Percentiles rank a stretch among this genome's conserved stretches.
Evolutionary conservation across 2,113 vertebrate species (phyloP).

Genomic region (Sceloporus tristichus): DNA sequence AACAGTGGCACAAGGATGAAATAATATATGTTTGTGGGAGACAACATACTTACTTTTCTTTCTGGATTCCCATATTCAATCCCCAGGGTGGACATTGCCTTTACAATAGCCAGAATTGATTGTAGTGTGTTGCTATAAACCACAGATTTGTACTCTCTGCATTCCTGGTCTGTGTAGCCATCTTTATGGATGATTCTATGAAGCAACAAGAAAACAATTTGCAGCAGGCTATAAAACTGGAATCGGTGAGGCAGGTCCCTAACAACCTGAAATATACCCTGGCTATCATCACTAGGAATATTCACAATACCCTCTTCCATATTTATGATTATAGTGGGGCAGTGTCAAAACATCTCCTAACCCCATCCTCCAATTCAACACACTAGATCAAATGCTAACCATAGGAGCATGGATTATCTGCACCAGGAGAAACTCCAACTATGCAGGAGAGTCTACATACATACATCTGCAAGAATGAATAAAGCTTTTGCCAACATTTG

Average conservation of each 20-base stretch:
- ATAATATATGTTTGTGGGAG: not conserved
- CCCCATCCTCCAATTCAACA: no score
- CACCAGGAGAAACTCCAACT: no score
- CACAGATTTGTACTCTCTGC: conserved; percentile 76
- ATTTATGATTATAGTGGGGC: not conserved
- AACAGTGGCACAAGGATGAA: not conserved
- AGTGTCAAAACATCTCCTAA: no score
- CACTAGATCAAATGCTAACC: no score
- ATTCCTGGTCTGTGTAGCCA: conserved; percentile 77
- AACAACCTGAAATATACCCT: not conserved
- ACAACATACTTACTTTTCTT: conserved; percentile 74
- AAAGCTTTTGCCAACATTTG: no score
- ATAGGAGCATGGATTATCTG: no score
- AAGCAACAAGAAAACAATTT: conserved; percentile 27
- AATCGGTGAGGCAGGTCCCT: not conserved
- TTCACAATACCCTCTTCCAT: not conserved
- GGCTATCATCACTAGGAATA: not conserved
- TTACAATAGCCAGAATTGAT: conserved; percentile 79
- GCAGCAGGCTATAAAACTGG: not conserved
- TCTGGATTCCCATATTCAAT: conserved; percentile 75
- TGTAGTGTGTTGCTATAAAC: conserved; percentile 78
- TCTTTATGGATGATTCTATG: conserved; percentile 82
- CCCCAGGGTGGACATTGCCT: conserved; percentile 76
- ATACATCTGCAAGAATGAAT: no score
- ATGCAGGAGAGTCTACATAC: no score